Percentiles rank a stretch among this genome's conserved stretches.
These are phyloP conservation scores for Salvator merianae DNA, from an alignment of 2,113 vertebrate genomes.

Conservation along the genomic window DNA sequence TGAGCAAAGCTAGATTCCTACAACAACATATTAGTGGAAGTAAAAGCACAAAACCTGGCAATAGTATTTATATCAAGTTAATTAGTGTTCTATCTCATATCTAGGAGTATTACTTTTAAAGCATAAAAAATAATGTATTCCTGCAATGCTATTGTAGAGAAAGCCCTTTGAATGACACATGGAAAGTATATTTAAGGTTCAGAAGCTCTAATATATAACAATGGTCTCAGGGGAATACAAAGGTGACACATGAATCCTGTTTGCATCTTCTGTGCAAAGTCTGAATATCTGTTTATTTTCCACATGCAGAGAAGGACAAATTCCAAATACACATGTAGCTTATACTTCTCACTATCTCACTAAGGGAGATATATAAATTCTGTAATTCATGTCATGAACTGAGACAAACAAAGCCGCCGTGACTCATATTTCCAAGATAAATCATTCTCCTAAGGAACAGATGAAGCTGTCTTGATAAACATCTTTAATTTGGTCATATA, in stretches of 20 bases:
- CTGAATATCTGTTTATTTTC: background rate
- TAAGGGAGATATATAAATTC: no score
- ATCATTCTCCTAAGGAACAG: background rate
- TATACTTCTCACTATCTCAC: background rate
- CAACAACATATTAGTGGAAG: background rate
- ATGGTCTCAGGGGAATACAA: background rate
- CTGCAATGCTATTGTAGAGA: background rate
- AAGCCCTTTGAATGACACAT: background rate
- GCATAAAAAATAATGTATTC: slow-evolving; percentile 30
- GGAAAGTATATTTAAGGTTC: background rate
- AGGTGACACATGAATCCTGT: background rate
- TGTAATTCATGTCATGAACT: no score
- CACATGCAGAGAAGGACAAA: background rate
- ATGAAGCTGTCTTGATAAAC: background rate
- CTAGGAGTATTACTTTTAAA: background rate
- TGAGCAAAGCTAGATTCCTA: background rate
- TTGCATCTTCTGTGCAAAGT: background rate
- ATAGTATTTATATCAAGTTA: background rate
- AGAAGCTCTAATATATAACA: background rate
- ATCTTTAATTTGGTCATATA: background rate
- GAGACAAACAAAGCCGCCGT: background rate
- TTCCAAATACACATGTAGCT: background rate
- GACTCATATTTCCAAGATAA: background rate
- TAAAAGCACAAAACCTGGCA: background rate
- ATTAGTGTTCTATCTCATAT: background rate